Percentiles rank a stretch among this genome's conserved stretches.
Conservation (phyloP, 2,888 invertebrate genomes). For the Zele albiditarsus region DNA sequence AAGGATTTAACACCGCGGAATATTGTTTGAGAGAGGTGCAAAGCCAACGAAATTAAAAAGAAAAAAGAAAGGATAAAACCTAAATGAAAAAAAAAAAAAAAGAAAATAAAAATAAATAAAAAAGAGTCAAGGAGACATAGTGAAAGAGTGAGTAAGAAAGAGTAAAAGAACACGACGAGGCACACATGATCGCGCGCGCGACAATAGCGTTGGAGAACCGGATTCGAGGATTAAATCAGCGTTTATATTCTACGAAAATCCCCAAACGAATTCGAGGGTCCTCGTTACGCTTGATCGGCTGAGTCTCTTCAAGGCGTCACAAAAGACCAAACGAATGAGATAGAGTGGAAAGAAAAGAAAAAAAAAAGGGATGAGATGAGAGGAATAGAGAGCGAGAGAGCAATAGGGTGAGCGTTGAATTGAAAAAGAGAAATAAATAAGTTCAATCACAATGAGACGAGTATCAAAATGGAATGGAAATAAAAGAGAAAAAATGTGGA, state of each 20-base stretch:
- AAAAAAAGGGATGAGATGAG: conserved; percentile 39
- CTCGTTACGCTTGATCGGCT: conserved; percentile 52
- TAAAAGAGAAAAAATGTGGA: conserved; percentile 3
- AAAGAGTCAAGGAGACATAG: neutral
- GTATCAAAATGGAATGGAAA: neutral
- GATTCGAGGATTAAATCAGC: conserved; percentile 66
- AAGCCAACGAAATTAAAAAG: neutral
- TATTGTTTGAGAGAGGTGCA: neutral
- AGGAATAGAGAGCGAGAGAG: neutral
- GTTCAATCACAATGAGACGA: conserved; percentile 10
- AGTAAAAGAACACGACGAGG: neutral
- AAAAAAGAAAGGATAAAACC: conserved; percentile 4
- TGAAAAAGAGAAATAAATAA: neutral
- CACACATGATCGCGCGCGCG: conserved; percentile 12
- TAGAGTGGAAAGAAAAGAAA: conserved; percentile 12
- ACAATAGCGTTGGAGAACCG: conserved; percentile 58
- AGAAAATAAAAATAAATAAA: conserved; percentile 14
- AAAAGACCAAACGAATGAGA: conserved; percentile 41
- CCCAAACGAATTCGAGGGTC: conserved; percentile 32
- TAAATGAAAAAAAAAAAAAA: conserved; percentile 34
- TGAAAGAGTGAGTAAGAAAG: conserved; percentile 13
- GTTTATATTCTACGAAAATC: conserved; percentile 44
- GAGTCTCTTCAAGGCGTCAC: conserved; percentile 45
- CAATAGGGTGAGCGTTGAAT: neutral
- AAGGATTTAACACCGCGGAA: conserved; percentile 37